Conservation (phyloP, 2,888 invertebrate species). For the Cantharis flavilabris region DNA sequence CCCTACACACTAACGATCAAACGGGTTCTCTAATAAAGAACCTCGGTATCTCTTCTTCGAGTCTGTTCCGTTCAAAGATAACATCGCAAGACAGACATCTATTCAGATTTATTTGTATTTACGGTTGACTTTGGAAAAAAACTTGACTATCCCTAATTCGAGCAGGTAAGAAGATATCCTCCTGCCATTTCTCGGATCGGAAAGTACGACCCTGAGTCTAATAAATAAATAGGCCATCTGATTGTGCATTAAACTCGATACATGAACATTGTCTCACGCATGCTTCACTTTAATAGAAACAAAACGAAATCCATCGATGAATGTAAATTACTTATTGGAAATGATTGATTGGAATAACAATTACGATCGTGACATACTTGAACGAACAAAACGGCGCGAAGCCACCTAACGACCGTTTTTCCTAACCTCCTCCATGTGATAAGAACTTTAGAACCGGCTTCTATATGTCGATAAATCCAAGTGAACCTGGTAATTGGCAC, state of each 20-base stretch:
- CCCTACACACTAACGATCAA: slow-evolving; percentile 17
- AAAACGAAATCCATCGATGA: slow-evolving; percentile 11
- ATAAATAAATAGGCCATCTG: slow-evolving; percentile 36
- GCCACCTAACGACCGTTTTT: background rate
- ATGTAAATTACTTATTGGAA: slow-evolving; percentile 19
- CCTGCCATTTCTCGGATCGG: background rate
- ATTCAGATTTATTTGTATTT: slow-evolving; percentile 11
- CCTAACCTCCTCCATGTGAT: slow-evolving; percentile 1
- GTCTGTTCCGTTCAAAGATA: slow-evolving; percentile 13
- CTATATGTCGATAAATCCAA: slow-evolving; percentile 25
- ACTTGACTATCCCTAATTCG: slow-evolving; percentile 9
- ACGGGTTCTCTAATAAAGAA: slow-evolving; percentile 24
- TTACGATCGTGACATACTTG: background rate
- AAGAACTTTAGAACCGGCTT: slow-evolving; percentile 11
- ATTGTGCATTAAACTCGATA: slow-evolving; percentile 32
- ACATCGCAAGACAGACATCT: slow-evolving; percentile 6
- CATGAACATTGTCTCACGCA: slow-evolving; percentile 28
- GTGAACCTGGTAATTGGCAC: slow-evolving; percentile 44
- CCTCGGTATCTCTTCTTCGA: slow-evolving; percentile 7
- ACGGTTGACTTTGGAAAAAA: slow-evolving; percentile 5
- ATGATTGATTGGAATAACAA: background rate
- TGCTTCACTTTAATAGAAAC: slow-evolving; percentile 7
- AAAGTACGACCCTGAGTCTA: background rate
- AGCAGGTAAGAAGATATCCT: background rate
- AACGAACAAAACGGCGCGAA: background rate